phyloP scores from a whole-genome alignment of 2,797 vertebrate genomes.

The Jordanella pulchra region DNA sequence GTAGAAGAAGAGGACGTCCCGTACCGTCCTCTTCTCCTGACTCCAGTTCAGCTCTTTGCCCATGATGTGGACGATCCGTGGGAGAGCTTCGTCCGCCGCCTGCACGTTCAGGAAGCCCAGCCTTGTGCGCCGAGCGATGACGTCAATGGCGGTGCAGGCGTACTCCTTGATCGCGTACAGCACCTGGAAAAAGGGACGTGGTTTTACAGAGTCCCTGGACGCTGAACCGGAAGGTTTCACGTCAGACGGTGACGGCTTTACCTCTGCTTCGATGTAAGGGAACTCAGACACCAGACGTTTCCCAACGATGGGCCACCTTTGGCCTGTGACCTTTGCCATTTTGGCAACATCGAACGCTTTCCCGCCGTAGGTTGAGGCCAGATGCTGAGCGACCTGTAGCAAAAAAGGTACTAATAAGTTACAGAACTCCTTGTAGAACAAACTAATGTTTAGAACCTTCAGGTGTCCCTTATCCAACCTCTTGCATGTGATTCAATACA shows the following conservation, averaged over 20 bases:
- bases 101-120: conserved; percentile 96
- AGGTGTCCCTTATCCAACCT: not conserved
- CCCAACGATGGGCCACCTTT: conserved; percentile 94
- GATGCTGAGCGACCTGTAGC: conserved; percentile 90
- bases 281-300: conserved; percentile 95
- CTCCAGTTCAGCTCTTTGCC: conserved; percentile 90
- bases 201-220: not conserved
- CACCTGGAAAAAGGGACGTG: conserved; percentile 75
- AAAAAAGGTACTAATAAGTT: not conserved
- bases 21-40: conserved; percentile 87
- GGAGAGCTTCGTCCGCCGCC: conserved; percentile 94
- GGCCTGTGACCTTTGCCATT: conserved; percentile 92
- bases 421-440: not conserved
- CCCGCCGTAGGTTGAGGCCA: conserved; percentile 88
- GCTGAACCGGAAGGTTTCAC: not conserved
- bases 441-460: not conserved
- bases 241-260: conserved; percentile 47
- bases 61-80: conserved; percentile 94
- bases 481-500: not conserved
- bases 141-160: conserved; percentile 91
- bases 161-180: conserved; percentile 93
- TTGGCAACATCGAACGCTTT: conserved; percentile 91
- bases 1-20: not conserved
- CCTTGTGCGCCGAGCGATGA: conserved; percentile 91
- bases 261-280: conserved; percentile 97